These are phyloP conservation scores for Ferrisia virgata DNA, from an alignment of 2,888 invertebrate genomes.

Conservation along the genomic window DNA sequence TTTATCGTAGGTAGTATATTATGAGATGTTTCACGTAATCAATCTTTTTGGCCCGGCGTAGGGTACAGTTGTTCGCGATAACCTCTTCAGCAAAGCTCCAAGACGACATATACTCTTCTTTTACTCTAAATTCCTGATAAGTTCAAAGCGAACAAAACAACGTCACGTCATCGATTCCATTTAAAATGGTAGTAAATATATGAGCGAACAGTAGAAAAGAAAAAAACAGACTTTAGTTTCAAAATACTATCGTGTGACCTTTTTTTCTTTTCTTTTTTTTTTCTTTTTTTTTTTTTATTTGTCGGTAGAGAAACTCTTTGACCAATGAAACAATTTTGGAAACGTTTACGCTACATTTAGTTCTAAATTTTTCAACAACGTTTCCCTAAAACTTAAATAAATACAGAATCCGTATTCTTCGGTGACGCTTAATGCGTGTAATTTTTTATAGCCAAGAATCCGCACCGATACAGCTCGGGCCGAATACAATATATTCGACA, in stretches of 20 bases:
- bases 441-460: background rate
- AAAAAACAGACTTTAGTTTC: background rate
- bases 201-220: background rate
- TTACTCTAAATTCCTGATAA: background rate
- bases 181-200: background rate
- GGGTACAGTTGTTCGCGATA: background rate
- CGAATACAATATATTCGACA: too few species aligned
- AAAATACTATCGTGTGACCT: constrained; percentile 23
- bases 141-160: constrained; percentile 17
- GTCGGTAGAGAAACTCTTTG: background rate
- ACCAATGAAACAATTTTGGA: constrained; percentile 24
- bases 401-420: background rate
- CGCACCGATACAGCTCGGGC: background rate
- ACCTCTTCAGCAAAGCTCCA: background rate
- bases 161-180: constrained; percentile 27
- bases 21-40: background rate
- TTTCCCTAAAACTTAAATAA: constrained; percentile 27
- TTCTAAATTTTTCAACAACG: constrained; percentile 25
- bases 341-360: constrained; percentile 25
- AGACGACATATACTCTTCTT: background rate
- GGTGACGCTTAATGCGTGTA: background rate
- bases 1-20: background rate
- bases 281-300: too few species aligned
- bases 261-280: background rate
- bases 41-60: background rate